Percentiles rank a stretch among this genome's conserved stretches.
These are phyloP conservation scores for Seira musarum DNA, from an alignment of 2,888 invertebrate species.

Conservation along the genomic window DNA sequence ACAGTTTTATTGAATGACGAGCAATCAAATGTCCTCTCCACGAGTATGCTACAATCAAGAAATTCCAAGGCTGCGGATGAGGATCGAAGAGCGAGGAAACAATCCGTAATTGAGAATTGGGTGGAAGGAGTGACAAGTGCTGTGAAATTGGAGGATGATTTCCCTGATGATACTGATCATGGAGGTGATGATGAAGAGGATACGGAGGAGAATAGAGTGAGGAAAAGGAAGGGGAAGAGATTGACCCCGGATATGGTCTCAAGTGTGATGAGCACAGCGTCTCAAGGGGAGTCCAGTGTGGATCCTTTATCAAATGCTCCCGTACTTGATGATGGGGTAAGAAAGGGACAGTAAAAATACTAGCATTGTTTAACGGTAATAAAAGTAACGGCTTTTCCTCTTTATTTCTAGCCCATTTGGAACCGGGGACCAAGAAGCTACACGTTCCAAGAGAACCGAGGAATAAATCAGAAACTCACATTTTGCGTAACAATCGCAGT, in stretches of 20 bases:
- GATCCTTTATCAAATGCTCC: slow-evolving; percentile 67
- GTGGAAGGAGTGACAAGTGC: slow-evolving; percentile 59
- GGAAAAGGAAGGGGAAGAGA: slow-evolving; percentile 33
- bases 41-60: slow-evolving; percentile 59
- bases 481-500: slow-evolving; percentile 67
- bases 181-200: slow-evolving; percentile 31
- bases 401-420: slow-evolving; percentile 67
- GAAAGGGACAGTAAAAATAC: neutral
- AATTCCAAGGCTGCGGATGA: slow-evolving; percentile 51
- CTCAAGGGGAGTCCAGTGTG: slow-evolving; percentile 39
- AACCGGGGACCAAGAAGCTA: slow-evolving; percentile 68
- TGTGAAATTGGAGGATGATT: slow-evolving; percentile 50
- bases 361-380: neutral
- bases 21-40: slow-evolving; percentile 45
- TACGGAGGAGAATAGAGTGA: slow-evolving; percentile 6
- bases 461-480: slow-evolving; percentile 68
- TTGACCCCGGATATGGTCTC: slow-evolving; percentile 37
- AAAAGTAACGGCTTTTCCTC: too few species aligned
- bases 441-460: slow-evolving; percentile 67
- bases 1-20: slow-evolving; percentile 32
- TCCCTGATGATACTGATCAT: slow-evolving; percentile 47
- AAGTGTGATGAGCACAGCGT: slow-evolving; percentile 37
- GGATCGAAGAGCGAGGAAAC: slow-evolving; percentile 53
- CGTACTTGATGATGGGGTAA: slow-evolving; percentile 69
- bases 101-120: slow-evolving; percentile 63